These are phyloP conservation scores for Sesamia nonagrioides DNA, from an alignment of 1,140 invertebrate species.

Conservation along the genomic window DNA sequence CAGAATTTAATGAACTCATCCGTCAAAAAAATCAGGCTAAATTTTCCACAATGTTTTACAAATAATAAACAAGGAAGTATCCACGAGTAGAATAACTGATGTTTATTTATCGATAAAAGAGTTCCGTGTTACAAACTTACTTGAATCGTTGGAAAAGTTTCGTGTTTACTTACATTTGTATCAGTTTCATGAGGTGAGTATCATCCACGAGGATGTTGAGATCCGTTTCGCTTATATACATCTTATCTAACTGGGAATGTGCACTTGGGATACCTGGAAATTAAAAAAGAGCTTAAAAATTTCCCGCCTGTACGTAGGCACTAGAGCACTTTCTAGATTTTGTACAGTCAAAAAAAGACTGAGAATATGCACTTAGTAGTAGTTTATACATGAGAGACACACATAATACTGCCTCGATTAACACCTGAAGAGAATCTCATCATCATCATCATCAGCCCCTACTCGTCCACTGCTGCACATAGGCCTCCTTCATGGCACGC, in stretches of 20 bases:
- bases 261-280: slow-evolving; percentile 76
- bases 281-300: slow-evolving; percentile 18
- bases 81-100: not conserved
- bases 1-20: too few relatives aligned
- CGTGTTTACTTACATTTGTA: slow-evolving; percentile 78
- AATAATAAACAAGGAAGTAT: not conserved
- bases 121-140: not conserved
- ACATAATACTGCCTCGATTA: too few relatives aligned
- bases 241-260: slow-evolving; percentile 71
- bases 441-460: too few relatives aligned
- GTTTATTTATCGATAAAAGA: not conserved
- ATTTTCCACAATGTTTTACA: not conserved
- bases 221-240: slow-evolving; percentile 74
- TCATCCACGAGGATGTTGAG: slow-evolving; percentile 78
- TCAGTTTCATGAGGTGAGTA: slow-evolving; percentile 73
- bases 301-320: too few relatives aligned
- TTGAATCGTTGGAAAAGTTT: not conserved
- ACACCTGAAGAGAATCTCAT: too few relatives aligned
- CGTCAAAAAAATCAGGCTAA: too few relatives aligned
- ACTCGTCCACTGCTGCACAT: too few relatives aligned
- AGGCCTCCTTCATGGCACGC: too few relatives aligned
- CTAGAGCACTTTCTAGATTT: too few relatives aligned
- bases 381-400: too few relatives aligned
- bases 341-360: too few relatives aligned
- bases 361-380: too few relatives aligned